Conservation (phyloP, 2,888 invertebrate species). For the Noctua janthe region DNA sequence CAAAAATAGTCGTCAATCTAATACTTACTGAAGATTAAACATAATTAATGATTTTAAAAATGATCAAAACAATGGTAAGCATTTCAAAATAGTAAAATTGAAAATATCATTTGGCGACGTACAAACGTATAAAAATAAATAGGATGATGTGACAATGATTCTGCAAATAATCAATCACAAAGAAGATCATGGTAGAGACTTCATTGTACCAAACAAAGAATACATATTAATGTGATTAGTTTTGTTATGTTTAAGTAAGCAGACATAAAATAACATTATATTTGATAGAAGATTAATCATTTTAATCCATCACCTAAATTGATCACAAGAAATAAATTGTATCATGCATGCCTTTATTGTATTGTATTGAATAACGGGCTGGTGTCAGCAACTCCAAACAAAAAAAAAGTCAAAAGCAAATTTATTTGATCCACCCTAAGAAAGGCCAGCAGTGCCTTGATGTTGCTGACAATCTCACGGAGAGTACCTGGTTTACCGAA, state of each 20-base stretch:
- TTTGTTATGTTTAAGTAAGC: neutral
- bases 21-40: neutral
- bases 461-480: too few species aligned
- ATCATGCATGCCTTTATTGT: neutral
- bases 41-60: slow-evolving; percentile 47
- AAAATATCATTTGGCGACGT: neutral
- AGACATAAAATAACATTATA: neutral
- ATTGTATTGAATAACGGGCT: too few species aligned
- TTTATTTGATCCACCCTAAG: too few species aligned
- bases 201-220: neutral
- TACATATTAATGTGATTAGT: too few species aligned
- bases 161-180: slow-evolving; percentile 1
- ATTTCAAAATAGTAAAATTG: neutral
- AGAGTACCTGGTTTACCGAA: too few species aligned
- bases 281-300: neutral
- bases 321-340: neutral
- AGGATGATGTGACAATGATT: slow-evolving; percentile 27
- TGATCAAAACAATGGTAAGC: slow-evolving; percentile 69
- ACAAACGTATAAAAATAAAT: slow-evolving; percentile 32
- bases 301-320: neutral
- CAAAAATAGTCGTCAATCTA: neutral
- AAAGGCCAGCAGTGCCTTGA: too few species aligned
- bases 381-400: too few species aligned
- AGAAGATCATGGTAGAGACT: neutral
- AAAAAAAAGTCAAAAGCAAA: too few species aligned